Evolutionary conservation across 2,888 invertebrate species (phyloP).

Genomic region (Pollenia amentaria): DNA sequence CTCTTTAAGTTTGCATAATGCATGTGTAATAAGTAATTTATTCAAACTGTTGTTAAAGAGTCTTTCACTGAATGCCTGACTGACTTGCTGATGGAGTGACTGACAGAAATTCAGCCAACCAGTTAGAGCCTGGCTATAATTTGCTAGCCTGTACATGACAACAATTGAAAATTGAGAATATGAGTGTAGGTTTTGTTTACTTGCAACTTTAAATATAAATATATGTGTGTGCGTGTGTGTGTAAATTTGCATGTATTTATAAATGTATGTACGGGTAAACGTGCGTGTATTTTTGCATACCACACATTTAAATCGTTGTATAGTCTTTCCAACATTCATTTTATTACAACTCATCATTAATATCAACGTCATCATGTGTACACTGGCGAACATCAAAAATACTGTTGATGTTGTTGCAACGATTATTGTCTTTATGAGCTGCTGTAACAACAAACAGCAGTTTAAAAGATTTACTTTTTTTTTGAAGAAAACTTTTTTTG

Average conservation of each 20-base stretch:
- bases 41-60: slow-evolving; percentile 39
- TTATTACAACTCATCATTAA: slow-evolving; percentile 55
- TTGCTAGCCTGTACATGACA: slow-evolving; percentile 54
- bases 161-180: slow-evolving; percentile 62
- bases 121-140: slow-evolving; percentile 41
- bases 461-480: not conserved
- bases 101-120: slow-evolving; percentile 30
- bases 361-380: slow-evolving; percentile 49
- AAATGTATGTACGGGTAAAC: not conserved
- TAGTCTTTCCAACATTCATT: slow-evolving; percentile 55
- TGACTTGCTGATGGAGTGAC: slow-evolving; percentile 44
- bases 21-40: slow-evolving; percentile 49
- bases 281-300: slow-evolving; percentile 5
- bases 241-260: not conserved
- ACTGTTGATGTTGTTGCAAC: slow-evolving; percentile 9
- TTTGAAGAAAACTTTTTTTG: not conserved
- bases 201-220: not conserved
- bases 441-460: not conserved
- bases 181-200: not conserved
- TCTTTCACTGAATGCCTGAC: slow-evolving; percentile 44
- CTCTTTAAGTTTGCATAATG: slow-evolving; percentile 15
- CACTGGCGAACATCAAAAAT: slow-evolving; percentile 28
- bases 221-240: not conserved
- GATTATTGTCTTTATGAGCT: slow-evolving; percentile 14
- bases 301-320: slow-evolving; percentile 58